Base-by-base conservation (phyloP, 2,888 invertebrate genomes). In the Drosophila stalkeri region DNA sequence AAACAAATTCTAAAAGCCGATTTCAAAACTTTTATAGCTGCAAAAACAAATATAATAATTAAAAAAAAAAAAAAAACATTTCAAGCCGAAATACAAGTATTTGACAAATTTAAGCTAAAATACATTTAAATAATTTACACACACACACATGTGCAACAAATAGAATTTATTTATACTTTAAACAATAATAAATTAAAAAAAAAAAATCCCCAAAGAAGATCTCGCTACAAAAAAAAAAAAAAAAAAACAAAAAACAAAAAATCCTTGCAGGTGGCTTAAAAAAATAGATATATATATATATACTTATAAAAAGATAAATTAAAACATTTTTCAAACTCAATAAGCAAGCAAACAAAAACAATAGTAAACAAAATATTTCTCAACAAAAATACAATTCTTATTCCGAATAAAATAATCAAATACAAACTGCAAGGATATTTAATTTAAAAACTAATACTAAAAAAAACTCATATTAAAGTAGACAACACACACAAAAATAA, bases 91-190 rank as follows among this genome's bases (percentile, higher is more conserved):
- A 66, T 46, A n/a, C 37, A 67, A 72, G 72, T 68, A 68, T 68
- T 72, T 68, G 57, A 80, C 62, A 72, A 60, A 75, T 61, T 67
- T 79, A 82, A 82, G 72, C 55, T 81, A 76, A 49, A 79, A 11
- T 64, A 65, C 41, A 49, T 59, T 56, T 74, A 55, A 62, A 65
- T 56, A 56, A 75, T 62, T 74, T 72, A 77, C 35, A 33, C 52
- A 68, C 61, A 63, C 57, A 51, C 37, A 44, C 60, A 64, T 37
- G 71, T 37, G 64, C 60, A 75, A 77, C 52, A 64, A 23, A 33
- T 39, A 41, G 60, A 76, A 76, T 74, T 72, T 74, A 72, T 74
- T 72, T 72, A 74, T 60, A 54, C 54, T 67, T 49, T 23, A 67
- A 59, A 18, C 56, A 73, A 59, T 51, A 55, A 39, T 12, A n/a